Evolutionary conservation across 2,888 invertebrate species (phyloP).

Genomic region (Eupeodes latifasciatus): DNA sequence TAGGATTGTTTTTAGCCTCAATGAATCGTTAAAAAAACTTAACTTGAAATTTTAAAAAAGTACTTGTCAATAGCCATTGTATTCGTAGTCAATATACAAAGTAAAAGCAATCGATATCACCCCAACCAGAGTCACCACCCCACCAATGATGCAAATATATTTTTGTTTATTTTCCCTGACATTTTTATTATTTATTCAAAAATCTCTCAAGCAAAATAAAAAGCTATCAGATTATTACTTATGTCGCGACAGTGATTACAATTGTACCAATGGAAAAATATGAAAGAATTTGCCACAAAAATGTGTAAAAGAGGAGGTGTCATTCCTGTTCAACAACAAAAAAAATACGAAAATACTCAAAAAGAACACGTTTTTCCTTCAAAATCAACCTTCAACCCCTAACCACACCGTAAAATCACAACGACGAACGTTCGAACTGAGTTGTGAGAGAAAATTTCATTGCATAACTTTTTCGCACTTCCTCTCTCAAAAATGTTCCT

Average conservation of each 20-base stretch:
- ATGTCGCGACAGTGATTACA: conserved; percentile 37
- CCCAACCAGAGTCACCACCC: not conserved
- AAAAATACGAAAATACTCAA: conserved; percentile 18
- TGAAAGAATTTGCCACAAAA: conserved; percentile 1
- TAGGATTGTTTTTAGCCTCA: not conserved
- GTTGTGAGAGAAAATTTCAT: conserved; percentile 57
- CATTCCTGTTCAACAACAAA: not conserved
- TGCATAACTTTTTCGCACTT: conserved; percentile 65
- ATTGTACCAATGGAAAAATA: not conserved
- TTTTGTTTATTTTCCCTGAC: conserved; percentile 27
- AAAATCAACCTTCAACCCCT: not conserved
- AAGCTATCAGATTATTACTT: conserved; percentile 15
- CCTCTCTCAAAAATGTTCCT: not conserved
- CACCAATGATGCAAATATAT: not conserved
- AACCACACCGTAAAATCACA: too few relatives aligned
- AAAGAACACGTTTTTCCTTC: conserved; percentile 30
- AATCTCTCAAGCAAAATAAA: conserved; percentile 5
- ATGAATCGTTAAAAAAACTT: not conserved
- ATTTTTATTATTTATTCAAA: conserved; percentile 3
- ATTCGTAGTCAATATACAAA: not conserved
- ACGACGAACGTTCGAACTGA: not conserved
- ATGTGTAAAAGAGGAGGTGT: not conserved
- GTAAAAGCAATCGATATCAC: conserved; percentile 25
- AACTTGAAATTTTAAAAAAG: not conserved
- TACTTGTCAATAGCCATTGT: not conserved